Percentiles rank a stretch among this genome's conserved stretches.
Evolutionary conservation across 2,797 vertebrate species (phyloP).

Genomic region (Sebastes hubbsi): DNA sequence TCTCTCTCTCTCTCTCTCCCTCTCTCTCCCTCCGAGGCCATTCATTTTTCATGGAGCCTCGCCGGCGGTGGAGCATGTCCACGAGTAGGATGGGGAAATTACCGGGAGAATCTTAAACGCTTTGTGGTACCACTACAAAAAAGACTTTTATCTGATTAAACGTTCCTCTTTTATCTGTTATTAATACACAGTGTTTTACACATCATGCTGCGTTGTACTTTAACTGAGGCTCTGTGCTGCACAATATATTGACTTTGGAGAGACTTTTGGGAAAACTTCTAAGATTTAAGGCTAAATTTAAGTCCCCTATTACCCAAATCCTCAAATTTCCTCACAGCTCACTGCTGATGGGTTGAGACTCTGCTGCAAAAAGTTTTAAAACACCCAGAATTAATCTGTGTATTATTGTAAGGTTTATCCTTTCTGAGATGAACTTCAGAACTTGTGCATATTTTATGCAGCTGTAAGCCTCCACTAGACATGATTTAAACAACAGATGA

Average conservation of each 20-base stretch:
- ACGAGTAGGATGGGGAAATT: constrained; percentile 45
- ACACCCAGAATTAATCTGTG: neutral
- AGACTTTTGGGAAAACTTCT: neutral
- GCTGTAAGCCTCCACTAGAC: neutral
- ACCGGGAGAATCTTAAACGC: constrained; percentile 32
- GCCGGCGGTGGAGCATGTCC: constrained; percentile 53
- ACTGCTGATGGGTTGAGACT: too few relatives aligned
- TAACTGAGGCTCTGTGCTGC: neutral
- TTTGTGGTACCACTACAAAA: constrained; percentile 16
- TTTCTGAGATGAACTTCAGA: neutral
- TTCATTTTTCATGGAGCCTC: constrained; percentile 71
- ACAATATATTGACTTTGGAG: neutral
- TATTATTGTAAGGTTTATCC: neutral
- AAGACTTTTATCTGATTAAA: constrained; percentile 16
- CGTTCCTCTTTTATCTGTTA: neutral
- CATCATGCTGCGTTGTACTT: neutral
- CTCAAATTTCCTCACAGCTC: too few relatives aligned
- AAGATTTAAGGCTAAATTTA: too few relatives aligned
- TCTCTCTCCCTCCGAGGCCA: constrained; percentile 51
- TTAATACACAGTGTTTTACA: neutral
- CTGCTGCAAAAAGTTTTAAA: neutral
- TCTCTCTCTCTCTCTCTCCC: constrained; percentile 28
- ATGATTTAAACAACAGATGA: neutral
- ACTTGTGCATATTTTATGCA: too few relatives aligned
- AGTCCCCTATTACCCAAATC: too few relatives aligned